Percentiles rank a stretch among this genome's conserved stretches.
These are phyloP conservation scores for Lagenorhynchus albirostris DNA, from an alignment of 2,113 vertebrate species.

Conservation along the genomic window DNA sequence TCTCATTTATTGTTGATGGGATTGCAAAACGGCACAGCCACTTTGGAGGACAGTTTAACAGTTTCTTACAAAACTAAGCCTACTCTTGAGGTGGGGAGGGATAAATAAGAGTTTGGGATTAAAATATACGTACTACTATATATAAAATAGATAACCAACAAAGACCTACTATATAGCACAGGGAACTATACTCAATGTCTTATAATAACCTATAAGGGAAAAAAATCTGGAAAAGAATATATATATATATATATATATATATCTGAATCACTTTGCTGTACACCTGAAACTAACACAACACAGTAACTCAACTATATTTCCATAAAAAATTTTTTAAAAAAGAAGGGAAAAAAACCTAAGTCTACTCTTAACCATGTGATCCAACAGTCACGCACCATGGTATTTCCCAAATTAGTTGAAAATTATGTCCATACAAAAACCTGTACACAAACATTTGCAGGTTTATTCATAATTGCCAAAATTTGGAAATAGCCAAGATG, in stretches of 20 bases:
- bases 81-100: neutral
- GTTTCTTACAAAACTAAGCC: neutral
- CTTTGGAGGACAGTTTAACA: neutral
- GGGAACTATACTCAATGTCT: too few relatives aligned
- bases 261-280: neutral
- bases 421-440: neutral
- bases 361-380: neutral
- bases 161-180: too few relatives aligned
- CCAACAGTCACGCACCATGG: neutral
- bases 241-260: neutral
- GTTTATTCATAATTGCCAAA: neutral
- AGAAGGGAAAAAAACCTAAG: neutral
- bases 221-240: neutral
- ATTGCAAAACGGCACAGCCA: neutral
- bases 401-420: neutral
- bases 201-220: neutral
- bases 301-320: neutral
- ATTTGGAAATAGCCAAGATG: neutral
- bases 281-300: neutral
- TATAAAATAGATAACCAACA: neutral
- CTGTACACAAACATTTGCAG: neutral
- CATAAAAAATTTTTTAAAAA: neutral
- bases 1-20: neutral
- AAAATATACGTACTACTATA: neutral
- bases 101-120: neutral